These are phyloP conservation scores for Myrmophylax atrothorax DNA, from an alignment of 2,113 vertebrate species.

Conservation along the genomic window DNA sequence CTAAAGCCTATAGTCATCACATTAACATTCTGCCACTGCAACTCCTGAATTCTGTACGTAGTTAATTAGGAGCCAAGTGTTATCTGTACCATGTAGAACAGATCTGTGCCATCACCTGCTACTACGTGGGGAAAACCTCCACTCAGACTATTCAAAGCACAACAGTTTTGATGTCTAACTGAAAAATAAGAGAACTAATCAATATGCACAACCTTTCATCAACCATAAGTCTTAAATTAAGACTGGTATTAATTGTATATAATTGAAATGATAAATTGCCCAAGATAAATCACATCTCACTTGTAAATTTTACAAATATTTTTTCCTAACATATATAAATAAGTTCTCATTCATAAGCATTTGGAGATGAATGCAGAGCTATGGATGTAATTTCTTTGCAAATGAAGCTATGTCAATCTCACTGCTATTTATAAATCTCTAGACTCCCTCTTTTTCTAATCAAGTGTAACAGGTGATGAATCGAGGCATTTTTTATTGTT, in stretches of 20 bases:
- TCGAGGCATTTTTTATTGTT: background rate
- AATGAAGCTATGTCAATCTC: constrained; percentile 7
- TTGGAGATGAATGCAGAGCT: constrained; percentile 12
- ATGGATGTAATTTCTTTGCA: constrained; percentile 19
- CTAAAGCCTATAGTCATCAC: background rate
- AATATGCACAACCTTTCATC: background rate
- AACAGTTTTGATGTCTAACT: background rate
- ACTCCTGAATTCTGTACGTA: background rate
- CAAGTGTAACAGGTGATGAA: background rate
- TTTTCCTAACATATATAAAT: constrained; percentile 25
- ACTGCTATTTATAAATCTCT: constrained; percentile 16
- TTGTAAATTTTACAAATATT: constrained; percentile 1
- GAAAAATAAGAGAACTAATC: background rate
- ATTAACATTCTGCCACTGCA: background rate
- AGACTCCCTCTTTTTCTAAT: background rate
- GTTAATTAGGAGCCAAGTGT: background rate
- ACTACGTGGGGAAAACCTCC: background rate
- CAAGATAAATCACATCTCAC: constrained; percentile 3
- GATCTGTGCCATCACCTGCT: background rate
- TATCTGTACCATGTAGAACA: background rate
- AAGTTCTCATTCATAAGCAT: constrained; percentile 10
- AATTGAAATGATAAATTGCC: background rate
- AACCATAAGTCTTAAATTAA: background rate
- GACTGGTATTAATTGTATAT: constrained; percentile 27
- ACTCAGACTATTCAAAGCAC: background rate